Evolutionary conservation across 2,797 vertebrate species (phyloP), one percentile per base, ranked within the genome.

Genomic region (Tauraco hartlaubi): DNA sequence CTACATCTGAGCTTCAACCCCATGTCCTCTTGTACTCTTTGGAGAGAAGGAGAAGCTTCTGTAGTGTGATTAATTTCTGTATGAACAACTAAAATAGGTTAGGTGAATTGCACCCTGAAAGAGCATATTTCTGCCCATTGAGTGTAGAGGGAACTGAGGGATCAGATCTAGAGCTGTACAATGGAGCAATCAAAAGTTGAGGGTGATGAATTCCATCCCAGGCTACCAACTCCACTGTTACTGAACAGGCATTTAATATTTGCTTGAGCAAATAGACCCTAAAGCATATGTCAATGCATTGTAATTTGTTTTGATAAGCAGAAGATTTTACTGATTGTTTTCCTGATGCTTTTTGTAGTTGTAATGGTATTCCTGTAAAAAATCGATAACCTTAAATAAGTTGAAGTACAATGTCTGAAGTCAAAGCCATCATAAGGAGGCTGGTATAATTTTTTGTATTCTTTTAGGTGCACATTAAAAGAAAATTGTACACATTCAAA

Each of bases 391-490:
- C 55, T 90, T 68, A 49, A 91, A 78, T 81, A 92, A 96, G 59
- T 83, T 90, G 51, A 94, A 92, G 62, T 81, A 67, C 62, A 74
- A 58, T 81, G 33, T 92, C 92, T 95, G 92, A 92, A 95, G 71
- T 91, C 68, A 66, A 96, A 88, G 67, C 76, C 54, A 76, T 8
- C 3, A 39, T 73, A 71, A 97, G 81, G 62, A 95, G 72, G 74
- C 94, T 94, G 74, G 61, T 88, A 37, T 95, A 88, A 97, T 94
- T 95, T 93, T 95, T 58, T 95, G 91, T 96, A 69, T 95, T n/a
- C 84, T 97, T 96, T 90, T 92, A 98, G 98, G 94, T 98, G 98
- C 74, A 98, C 98, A 81, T 98, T 98, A 93, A 97, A 97, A 94
- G 96, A 94, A 78, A 97, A 98, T 54, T 98, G 98, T 94, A 61